A percentile compares a stretch with the other conserved stretches of the same genome.
Evolutionary conservation across 92 coral and sea anemone genomes (phyloP).

Genomic region (Phenganax stokvisi): DNA sequence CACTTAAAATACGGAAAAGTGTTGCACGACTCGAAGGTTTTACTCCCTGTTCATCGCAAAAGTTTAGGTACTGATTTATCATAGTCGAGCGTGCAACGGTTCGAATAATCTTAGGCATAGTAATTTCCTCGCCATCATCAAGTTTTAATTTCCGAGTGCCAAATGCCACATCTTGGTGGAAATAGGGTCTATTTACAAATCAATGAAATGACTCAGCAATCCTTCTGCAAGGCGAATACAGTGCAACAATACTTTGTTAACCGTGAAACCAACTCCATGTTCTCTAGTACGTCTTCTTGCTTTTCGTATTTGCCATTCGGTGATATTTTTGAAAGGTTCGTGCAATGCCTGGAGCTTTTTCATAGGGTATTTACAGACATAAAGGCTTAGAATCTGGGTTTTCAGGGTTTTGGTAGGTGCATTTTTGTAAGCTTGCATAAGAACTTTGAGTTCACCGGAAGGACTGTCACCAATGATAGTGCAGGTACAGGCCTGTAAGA

Average conservation of each 20-base stretch:
- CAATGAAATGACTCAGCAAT: slow-evolving; percentile 5
- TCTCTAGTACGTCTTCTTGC: slow-evolving; percentile 1
- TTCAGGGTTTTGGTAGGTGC: background rate
- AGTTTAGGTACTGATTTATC: slow-evolving; percentile 56
- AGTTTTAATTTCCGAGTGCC: slow-evolving; percentile 51
- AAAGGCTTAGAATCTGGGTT: slow-evolving; percentile 14
- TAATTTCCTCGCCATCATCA: slow-evolving; percentile 50
- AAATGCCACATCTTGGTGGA: slow-evolving; percentile 12
- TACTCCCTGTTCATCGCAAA: slow-evolving; percentile 51
- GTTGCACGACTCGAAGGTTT: slow-evolving; percentile 58
- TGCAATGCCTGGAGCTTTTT: slow-evolving; percentile 7
- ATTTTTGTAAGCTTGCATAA: slow-evolving; percentile 6
- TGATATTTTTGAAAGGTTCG: background rate
- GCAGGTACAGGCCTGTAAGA: slow-evolving; percentile 6
- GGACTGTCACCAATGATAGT: background rate
- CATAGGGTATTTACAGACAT: slow-evolving; percentile 10
- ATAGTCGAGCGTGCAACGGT: slow-evolving; percentile 65
- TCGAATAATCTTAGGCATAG: slow-evolving; percentile 62
- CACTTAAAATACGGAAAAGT: slow-evolving; percentile 45
- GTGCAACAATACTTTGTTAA: slow-evolving; percentile 2
- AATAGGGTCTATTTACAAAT: slow-evolving; percentile 17
- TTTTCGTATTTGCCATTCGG: slow-evolving; percentile 5
- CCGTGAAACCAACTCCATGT: slow-evolving; percentile 11
- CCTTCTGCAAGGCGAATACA: background rate
- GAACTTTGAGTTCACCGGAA: slow-evolving; percentile 7